These are phyloP conservation scores for Lymantria monacha DNA, from an alignment of 2,888 invertebrate species.

Conservation along the genomic window DNA sequence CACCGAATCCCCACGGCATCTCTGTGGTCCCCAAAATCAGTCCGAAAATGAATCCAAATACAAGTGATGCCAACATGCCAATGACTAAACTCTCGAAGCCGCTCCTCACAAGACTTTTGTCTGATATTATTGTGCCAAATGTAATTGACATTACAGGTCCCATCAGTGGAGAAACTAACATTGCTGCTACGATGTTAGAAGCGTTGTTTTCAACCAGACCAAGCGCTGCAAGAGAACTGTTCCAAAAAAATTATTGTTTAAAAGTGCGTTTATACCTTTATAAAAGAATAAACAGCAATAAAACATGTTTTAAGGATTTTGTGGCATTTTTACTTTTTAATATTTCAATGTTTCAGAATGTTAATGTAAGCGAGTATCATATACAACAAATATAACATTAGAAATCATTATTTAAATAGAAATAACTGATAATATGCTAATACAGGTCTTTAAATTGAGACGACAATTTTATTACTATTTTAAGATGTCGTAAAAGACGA, in stretches of 20 bases:
- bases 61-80: slow-evolving; percentile 88
- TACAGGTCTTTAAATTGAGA: too few relatives aligned
- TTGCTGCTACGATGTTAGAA: slow-evolving; percentile 89
- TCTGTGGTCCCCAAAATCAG: slow-evolving; percentile 87
- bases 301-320: too few relatives aligned
- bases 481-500: too few relatives aligned
- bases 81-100: slow-evolving; percentile 87
- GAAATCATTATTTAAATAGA: too few relatives aligned
- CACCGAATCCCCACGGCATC: slow-evolving; percentile 89
- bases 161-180: slow-evolving; percentile 90
- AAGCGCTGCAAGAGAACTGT: slow-evolving; percentile 90
- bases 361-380: too few relatives aligned
- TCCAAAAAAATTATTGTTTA: slow-evolving; percentile 14
- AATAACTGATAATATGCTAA: too few relatives aligned
- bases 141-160: slow-evolving; percentile 94
- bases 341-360: too few relatives aligned
- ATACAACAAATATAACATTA: too few relatives aligned
- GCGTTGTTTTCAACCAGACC: slow-evolving; percentile 92
- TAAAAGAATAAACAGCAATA: too few relatives aligned
- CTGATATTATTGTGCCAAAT: slow-evolving; percentile 90
- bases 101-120: slow-evolving; percentile 85
- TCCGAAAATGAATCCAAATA: slow-evolving; percentile 91
- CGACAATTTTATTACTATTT: too few relatives aligned
- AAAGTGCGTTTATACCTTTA: too few relatives aligned
- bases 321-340: too few relatives aligned